Conservation (phyloP, 2,888 invertebrate species). For the Chirona hameri region DNA sequence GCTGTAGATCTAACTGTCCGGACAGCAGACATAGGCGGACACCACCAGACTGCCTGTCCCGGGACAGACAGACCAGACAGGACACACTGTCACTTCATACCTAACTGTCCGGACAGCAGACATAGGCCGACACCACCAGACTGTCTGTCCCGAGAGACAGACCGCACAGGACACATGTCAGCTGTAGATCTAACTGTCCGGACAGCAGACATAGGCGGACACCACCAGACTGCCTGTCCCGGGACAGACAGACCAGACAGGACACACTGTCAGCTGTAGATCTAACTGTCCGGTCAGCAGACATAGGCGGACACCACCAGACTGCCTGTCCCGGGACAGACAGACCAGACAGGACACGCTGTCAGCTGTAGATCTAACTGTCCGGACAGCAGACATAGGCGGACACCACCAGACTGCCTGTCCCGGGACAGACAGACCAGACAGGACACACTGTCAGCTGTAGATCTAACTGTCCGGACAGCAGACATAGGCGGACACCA, state of each 20-base stretch:
- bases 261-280: not conserved
- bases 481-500: constrained; percentile 93
- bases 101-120: constrained; percentile 79
- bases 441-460: not conserved
- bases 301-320: constrained; percentile 91
- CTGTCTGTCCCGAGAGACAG: not conserved
- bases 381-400: constrained; percentile 94
- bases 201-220: constrained; percentile 94
- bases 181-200: no score
- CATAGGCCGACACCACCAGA: constrained; percentile 87
- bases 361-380: no score
- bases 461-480: constrained; percentile 67
- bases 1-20: no score
- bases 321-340: not conserved
- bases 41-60: constrained; percentile 57
- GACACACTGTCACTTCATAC: not conserved
- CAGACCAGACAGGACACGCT: no score
- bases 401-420: constrained; percentile 66
- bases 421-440: not conserved
- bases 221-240: constrained; percentile 57
- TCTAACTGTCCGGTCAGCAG: constrained; percentile 74
- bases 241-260: not conserved
- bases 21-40: constrained; percentile 94
- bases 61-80: not conserved
- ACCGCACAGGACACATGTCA: no score